Base-by-base conservation (phyloP, 1,140 invertebrate species). In the Zelostemma sp. region DNA sequence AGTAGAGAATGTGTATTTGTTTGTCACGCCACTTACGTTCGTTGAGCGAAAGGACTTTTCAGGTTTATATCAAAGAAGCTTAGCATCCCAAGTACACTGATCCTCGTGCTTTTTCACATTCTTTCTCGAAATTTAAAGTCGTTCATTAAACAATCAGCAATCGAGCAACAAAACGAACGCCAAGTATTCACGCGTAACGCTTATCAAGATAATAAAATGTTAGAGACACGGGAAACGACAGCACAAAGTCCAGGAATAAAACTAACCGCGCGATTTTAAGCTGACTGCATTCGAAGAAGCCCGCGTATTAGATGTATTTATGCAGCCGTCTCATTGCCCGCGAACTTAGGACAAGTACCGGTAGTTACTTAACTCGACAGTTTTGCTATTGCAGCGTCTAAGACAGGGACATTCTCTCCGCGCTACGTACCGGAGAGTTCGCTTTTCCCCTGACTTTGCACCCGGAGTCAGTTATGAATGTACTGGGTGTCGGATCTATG, bases 281-380 rank as follows among this genome's bases (percentile, higher is more conserved):
- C 19, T 12, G 3, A 46, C 41, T 55, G 58, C 25, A 33, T 40
- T 14, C 31, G 21, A 46, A 63, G 49, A 62, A 65, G 58, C 49
- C 25, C 63, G 75, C 72, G 73, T 77, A 84, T 82, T 77, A 77
- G 72, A 75, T 68, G 68, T 80, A 83, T 82, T 84, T 83, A 81
- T 81, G 78, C 72, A 81, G 75, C 75, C 65, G 77, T 80, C 78
- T 82, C 78, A 83, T 82, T 83, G 78, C 77, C 66, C 75, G 70
- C 74, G 60, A 83, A 82, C 75, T 82, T 82, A 81, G 76, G 70
- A 76, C 79, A 84, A 84, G 75, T 78, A 76, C 76, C 68, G 61
- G 71, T 74, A 81, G 77, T 84, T 83, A 82, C 76, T 83, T 83
- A 80, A 73, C 80, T 78, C 77, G 77, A 79, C 80, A 79, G 75